phyloP scores from a whole-genome alignment of 2,888 invertebrate species.

The Torymus texanus region DNA sequence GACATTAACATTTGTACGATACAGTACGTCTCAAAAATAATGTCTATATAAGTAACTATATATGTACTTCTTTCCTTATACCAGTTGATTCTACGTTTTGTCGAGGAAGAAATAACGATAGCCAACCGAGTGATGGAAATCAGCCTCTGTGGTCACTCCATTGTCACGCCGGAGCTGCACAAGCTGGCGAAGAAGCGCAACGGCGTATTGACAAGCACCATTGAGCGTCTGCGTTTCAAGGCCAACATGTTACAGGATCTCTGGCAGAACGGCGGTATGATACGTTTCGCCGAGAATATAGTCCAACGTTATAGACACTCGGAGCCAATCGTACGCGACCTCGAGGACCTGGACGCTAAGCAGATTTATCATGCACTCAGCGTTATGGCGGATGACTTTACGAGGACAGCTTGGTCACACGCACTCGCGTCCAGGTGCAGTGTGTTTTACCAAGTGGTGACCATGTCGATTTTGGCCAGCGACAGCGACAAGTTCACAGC shows the following conservation, averaged over 20 bases:
- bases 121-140: constrained; percentile 64
- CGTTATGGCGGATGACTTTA: neutral
- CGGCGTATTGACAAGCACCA: constrained; percentile 65
- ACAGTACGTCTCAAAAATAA: too few relatives aligned
- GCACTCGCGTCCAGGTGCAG: constrained; percentile 76
- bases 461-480: constrained; percentile 78
- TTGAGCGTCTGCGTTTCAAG: constrained; percentile 61
- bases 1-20: too few relatives aligned
- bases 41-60: too few relatives aligned
- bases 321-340: neutral
- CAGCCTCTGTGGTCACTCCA: constrained; percentile 80
- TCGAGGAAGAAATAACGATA: constrained; percentile 36
- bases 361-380: neutral
- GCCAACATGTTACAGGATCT: constrained; percentile 66
- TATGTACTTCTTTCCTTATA: too few relatives aligned
- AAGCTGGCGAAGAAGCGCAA: constrained; percentile 76
- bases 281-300: constrained; percentile 69
- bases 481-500: constrained; percentile 78
- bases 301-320: constrained; percentile 15
- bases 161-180: constrained; percentile 78
- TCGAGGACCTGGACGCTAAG: neutral
- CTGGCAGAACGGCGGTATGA: constrained; percentile 67
- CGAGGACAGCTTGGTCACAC: constrained; percentile 70
- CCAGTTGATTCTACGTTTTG: constrained; percentile 33
- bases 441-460: constrained; percentile 77